phyloP scores from a whole-genome alignment of 2,888 invertebrate genomes.

The Punctoribates punctum region DNA sequence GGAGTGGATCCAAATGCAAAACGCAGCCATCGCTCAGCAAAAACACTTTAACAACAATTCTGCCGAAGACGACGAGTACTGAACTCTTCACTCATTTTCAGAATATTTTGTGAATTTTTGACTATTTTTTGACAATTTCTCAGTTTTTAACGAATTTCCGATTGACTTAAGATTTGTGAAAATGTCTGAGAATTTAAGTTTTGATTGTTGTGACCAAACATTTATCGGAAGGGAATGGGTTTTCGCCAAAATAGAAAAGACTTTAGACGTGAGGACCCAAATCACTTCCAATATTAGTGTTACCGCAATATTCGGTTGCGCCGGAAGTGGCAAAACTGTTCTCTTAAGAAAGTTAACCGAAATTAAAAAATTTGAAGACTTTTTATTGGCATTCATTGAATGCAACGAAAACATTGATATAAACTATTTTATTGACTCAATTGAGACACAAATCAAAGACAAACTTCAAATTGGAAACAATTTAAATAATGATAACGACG shows the following conservation, averaged over 20 bases:
- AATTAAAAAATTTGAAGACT: conserved; percentile 31
- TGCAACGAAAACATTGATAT: conserved; percentile 10
- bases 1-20: conserved; percentile 82
- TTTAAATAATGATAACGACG: not conserved
- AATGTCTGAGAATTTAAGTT: not conserved
- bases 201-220: conserved; percentile 3
- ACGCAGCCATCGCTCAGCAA: conserved; percentile 53
- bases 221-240: conserved; percentile 42
- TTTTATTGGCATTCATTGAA: conserved; percentile 25
- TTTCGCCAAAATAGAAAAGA: conserved; percentile 40
- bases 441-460: conserved; percentile 25
- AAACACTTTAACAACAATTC: conserved; percentile 36
- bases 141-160: not conserved
- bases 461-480: not conserved
- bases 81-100: not conserved
- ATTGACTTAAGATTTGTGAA: not conserved
- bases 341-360: conserved; percentile 28
- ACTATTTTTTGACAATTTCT: not conserved
- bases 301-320: conserved; percentile 39
- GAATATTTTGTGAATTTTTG: conserved; percentile 14
- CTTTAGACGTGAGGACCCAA: conserved; percentile 29
- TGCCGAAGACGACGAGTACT: conserved; percentile 41
- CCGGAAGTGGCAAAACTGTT: conserved; percentile 41
- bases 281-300: conserved; percentile 13
- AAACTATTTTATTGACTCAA: not conserved